phyloP scores from a whole-genome alignment of 2,888 invertebrate species.

The Dasypolia templi region DNA sequence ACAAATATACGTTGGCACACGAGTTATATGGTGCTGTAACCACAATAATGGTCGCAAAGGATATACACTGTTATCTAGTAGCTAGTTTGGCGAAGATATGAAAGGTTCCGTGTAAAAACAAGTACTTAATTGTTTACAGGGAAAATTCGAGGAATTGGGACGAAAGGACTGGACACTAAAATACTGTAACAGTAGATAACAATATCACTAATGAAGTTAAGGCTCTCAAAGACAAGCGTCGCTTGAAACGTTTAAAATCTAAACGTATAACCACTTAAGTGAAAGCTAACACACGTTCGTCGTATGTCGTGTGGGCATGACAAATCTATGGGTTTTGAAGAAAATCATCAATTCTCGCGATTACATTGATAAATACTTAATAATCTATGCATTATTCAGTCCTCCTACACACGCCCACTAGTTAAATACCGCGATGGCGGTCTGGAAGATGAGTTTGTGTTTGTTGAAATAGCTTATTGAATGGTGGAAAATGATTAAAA shows the following conservation, averaged over 20 bases:
- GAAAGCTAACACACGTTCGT: conserved; percentile 42
- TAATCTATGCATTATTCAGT: conserved; percentile 58
- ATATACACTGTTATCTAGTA: too few species aligned
- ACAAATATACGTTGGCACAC: too few species aligned
- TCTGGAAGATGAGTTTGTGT: conserved; percentile 35
- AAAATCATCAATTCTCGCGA: conserved; percentile 65
- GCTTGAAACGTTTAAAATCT: not conserved
- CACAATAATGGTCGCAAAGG: too few species aligned
- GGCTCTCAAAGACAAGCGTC: not conserved
- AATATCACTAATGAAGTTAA: not conserved
- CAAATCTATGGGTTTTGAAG: conserved; percentile 50
- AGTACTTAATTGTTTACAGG: too few species aligned
- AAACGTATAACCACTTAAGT: conserved; percentile 26
- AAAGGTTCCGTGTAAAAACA: too few species aligned
- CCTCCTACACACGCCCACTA: conserved; percentile 63
- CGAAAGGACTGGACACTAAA: too few species aligned
- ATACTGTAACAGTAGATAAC: too few species aligned
- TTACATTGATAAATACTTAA: conserved; percentile 64
- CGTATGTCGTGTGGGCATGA: conserved; percentile 51
- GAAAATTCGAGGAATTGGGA: too few species aligned
- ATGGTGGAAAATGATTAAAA: not conserved
- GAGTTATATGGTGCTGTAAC: too few species aligned
- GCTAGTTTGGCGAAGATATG: too few species aligned
- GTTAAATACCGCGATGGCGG: conserved; percentile 38
- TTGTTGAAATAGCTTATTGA: conserved; percentile 9